These are phyloP conservation scores for Lordiphosa mommai DNA, from an alignment of 1,140 invertebrate species.

Conservation along the genomic window DNA sequence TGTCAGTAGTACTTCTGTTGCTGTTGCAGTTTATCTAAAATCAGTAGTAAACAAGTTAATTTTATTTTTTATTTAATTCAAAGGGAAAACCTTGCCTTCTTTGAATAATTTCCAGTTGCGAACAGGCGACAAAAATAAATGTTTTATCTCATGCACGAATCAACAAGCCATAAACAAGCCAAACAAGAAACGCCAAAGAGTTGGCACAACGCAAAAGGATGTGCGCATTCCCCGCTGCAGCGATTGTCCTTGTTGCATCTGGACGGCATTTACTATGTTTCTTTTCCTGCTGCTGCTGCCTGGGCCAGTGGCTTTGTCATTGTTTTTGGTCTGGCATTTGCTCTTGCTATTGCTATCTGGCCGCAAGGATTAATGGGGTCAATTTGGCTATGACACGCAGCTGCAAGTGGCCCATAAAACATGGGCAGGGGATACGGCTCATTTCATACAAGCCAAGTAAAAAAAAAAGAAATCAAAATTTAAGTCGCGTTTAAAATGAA, in stretches of 20 bases:
- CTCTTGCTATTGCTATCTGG: constrained; percentile 21
- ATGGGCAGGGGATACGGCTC: constrained; percentile 26
- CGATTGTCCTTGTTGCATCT: constrained; percentile 18
- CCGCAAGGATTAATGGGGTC: constrained; percentile 61
- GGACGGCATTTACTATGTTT: constrained; percentile 22
- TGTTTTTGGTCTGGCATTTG: constrained; percentile 40
- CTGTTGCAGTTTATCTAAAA: not conserved
- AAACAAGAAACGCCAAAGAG: constrained; percentile 29
- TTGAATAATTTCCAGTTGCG: constrained; percentile 34
- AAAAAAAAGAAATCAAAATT: too few relatives aligned
- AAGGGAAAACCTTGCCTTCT: constrained; percentile 15
- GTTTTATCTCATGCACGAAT: constrained; percentile 52
- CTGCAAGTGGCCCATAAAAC: constrained; percentile 22
- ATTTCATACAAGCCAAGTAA: constrained; percentile 46
- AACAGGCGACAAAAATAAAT: constrained; percentile 42
- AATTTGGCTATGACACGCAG: constrained; percentile 66
- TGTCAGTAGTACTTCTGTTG: too few relatives aligned
- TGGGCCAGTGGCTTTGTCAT: constrained; percentile 52
- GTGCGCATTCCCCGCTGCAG: constrained; percentile 22
- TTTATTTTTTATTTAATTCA: constrained; percentile 11
- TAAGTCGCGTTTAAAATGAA: constrained; percentile 32
- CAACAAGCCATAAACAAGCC: constrained; percentile 65
- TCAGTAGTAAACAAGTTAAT: constrained; percentile 11
- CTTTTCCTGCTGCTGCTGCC: constrained; percentile 20
- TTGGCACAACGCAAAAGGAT: constrained; percentile 33